Evolutionary conservation across 1,140 invertebrate genomes (phyloP).

Genomic region (Hycleus phaleratus): DNA sequence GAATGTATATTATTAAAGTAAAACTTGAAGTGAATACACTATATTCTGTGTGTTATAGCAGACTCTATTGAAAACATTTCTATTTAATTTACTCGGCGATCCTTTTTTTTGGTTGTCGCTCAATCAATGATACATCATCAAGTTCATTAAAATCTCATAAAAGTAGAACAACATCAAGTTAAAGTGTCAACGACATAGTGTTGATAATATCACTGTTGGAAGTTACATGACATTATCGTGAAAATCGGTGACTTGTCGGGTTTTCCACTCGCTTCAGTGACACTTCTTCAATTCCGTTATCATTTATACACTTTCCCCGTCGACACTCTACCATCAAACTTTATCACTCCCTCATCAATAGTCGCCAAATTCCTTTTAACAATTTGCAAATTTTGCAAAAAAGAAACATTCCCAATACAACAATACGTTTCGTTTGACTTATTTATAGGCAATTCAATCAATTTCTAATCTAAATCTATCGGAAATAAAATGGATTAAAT

Average conservation of each 20-base stretch:
- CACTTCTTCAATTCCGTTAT: constrained; percentile 2
- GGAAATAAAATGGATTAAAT: too few relatives aligned
- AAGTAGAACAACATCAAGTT: constrained; percentile 10
- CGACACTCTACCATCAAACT: too few relatives aligned
- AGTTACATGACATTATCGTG: constrained; percentile 26
- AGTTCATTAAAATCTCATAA: constrained; percentile 31
- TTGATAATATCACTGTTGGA: constrained; percentile 26
- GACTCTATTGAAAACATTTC: too few relatives aligned
- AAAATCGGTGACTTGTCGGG: constrained; percentile 21
- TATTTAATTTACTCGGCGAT: constrained; percentile 1
- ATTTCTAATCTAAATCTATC: too few relatives aligned
- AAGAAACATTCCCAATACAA: too few relatives aligned
- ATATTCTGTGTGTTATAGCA: too few relatives aligned
- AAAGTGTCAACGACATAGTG: constrained; percentile 10
- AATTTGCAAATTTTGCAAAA: too few relatives aligned
- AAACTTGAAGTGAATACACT: not conserved
- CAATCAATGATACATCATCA: constrained; percentile 15
- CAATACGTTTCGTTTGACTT: too few relatives aligned
- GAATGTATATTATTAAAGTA: not conserved
- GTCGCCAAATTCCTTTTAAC: too few relatives aligned
- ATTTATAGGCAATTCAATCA: too few relatives aligned
- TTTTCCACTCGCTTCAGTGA: constrained; percentile 17
- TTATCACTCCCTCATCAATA: too few relatives aligned
- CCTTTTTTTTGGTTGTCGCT: constrained; percentile 13
- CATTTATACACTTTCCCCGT: too few relatives aligned